phyloP scores from a whole-genome alignment of 1,140 invertebrate genomes.

The Lepidurus arcticus region DNA sequence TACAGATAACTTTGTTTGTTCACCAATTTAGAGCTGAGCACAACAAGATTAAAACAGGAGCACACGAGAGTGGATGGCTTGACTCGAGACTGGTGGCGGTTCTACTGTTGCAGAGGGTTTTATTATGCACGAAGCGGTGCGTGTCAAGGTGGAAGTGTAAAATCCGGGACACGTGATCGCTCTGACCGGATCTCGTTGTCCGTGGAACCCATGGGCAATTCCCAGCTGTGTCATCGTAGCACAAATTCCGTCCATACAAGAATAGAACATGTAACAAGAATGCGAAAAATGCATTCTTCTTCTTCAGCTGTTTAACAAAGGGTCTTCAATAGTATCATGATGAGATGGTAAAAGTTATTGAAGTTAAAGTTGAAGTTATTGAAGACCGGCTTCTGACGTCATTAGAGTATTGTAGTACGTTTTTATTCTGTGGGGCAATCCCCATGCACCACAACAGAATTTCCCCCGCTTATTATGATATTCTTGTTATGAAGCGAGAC shows the following conservation, averaged over 20 bases:
- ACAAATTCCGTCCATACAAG: neutral
- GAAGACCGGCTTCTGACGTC: neutral
- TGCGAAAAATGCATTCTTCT: too few relatives aligned
- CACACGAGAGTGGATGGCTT: neutral
- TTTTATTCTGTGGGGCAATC: neutral
- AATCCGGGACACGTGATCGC: neutral
- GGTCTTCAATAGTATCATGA: too few relatives aligned
- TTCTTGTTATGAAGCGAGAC: neutral
- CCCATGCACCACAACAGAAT: neutral
- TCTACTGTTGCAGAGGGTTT: neutral
- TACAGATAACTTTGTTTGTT: neutral
- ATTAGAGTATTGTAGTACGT: neutral
- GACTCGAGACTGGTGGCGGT: neutral
- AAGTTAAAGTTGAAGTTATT: too few relatives aligned
- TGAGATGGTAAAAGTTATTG: neutral
- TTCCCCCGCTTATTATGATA: neutral
- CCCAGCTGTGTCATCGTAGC: neutral
- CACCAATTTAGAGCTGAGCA: neutral
- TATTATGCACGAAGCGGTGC: slow-evolving; percentile 1
- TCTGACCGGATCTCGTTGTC: neutral
- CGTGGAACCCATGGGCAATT: neutral
- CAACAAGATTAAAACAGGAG: neutral
- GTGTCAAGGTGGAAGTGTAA: slow-evolving; percentile 11
- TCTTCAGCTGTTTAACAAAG: too few relatives aligned
- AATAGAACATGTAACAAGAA: too few relatives aligned